Evolutionary conservation across 2,888 invertebrate species (phyloP).

Genomic region (Cheilosia grossa): DNA sequence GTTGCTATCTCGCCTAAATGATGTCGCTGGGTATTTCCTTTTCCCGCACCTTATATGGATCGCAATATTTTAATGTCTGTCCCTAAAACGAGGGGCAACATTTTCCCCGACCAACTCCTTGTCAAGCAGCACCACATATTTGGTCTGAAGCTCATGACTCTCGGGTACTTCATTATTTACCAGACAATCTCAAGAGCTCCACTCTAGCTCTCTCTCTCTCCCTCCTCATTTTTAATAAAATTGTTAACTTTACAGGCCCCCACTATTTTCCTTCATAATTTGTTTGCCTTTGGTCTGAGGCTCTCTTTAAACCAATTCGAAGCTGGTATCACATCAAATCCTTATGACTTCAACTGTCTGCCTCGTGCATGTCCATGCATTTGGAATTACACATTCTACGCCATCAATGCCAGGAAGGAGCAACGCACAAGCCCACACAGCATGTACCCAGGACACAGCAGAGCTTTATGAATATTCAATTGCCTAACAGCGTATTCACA

Average conservation of each 20-base stretch:
- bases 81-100: too few species aligned
- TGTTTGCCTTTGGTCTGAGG: slow-evolving; percentile 46
- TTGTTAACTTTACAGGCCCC: not conserved
- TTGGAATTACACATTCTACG: slow-evolving; percentile 60
- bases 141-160: too few species aligned
- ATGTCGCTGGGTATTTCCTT: too few species aligned
- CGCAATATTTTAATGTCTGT: too few species aligned
- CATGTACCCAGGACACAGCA: not conserved
- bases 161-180: not conserved
- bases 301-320: not conserved
- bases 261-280: slow-evolving; percentile 28
- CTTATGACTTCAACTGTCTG: slow-evolving; percentile 49
- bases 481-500: slow-evolving; percentile 49
- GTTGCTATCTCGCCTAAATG: too few species aligned
- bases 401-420: slow-evolving; percentile 63
- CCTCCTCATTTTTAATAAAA: not conserved
- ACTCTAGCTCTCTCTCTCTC: not conserved
- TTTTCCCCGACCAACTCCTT: too few species aligned
- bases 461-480: slow-evolving; percentile 71
- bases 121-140: too few species aligned
- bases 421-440: slow-evolving; percentile 10
- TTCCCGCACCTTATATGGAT: too few species aligned
- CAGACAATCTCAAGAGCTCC: not conserved
- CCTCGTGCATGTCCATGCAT: slow-evolving; percentile 70
- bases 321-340: slow-evolving; percentile 18